Evolutionary conservation across 1,140 invertebrate genomes (phyloP), one percentile per base, ranked within the genome.

Genomic region (Trichonephila clavata): DNA sequence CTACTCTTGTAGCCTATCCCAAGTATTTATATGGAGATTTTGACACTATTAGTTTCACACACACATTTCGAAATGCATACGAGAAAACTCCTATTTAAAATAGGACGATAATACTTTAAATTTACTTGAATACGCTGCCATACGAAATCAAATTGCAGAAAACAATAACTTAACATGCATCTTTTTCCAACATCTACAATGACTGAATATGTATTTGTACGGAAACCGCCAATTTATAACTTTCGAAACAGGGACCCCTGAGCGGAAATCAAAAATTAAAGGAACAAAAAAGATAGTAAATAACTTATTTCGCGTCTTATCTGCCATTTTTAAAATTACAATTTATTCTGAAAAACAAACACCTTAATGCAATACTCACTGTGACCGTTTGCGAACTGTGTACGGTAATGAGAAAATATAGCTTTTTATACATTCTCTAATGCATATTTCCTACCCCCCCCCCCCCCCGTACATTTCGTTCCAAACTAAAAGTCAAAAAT

Each of bases 301-400:
- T 68, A 68, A 68, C n/a, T 68, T 68, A 10, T 7, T 10, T 24
- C 65, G 21, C 65, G 24, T 68, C 13, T 14, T 68, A 24, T 68
- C 2, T 68, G 7, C 24, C n/a, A 24, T 24, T 68, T 68, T 68
- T 68, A 14, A 65, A 68, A 68, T 68, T 24, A 24, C 65, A 24
- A 10, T 24, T 68, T n/a, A 68, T 68, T 68, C n/a, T 68, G 50
- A 68, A 68, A 68, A 68, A 65, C n/a, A 65, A 65, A 68, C 65
- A n/a, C 24, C 65, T 27, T 24, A 68, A 68, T 68, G 65, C 8
- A 24, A 68, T 24, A 24, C 21, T 24, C 65, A 27, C 50, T 10
- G 7, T 24, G 8, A n/a, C 18, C 7, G 1, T 8, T 16, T 39
- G 4, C 18, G 14, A 16, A 27, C 0, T 8, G 8, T 18, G 27